Percentiles rank a stretch among this genome's conserved stretches.
These are phyloP conservation scores for Cyanoderma ruficeps DNA, from an alignment of 2,113 vertebrate species.

Conservation along the genomic window DNA sequence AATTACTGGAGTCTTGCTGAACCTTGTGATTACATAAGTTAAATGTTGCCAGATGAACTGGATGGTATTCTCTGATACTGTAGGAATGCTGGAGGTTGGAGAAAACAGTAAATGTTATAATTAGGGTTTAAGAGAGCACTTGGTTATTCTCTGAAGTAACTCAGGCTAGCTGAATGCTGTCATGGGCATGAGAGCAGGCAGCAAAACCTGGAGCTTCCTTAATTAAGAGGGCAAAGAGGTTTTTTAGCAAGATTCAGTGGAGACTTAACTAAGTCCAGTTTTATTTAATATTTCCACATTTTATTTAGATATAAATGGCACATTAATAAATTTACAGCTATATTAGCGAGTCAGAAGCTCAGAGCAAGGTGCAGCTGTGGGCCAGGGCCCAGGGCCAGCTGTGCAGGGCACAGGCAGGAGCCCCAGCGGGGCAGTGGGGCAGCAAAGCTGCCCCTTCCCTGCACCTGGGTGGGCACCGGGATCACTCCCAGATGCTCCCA, in stretches of 20 bases:
- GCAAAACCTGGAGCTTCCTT: not conserved
- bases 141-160: not conserved
- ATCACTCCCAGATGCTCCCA: fast-evolving
- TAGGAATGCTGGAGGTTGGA: not conserved
- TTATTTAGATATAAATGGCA: not conserved
- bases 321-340: not conserved
- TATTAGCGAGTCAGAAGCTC: not conserved
- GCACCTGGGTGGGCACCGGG: not conserved
- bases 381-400: not conserved
- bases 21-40: not conserved
- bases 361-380: not conserved
- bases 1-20: not conserved
- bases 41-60: not conserved
- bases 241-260: not conserved
- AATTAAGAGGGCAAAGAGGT: not conserved
- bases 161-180: not conserved
- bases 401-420: fast-evolving
- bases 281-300: not conserved
- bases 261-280: not conserved
- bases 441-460: not conserved
- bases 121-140: not conserved
- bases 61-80: not conserved
- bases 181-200: not conserved
- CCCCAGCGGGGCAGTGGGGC: not conserved
- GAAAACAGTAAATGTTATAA: not conserved